phyloP scores from a whole-genome alignment of 2,888 invertebrate species.

The Trichogramma dendrolimi region DNA sequence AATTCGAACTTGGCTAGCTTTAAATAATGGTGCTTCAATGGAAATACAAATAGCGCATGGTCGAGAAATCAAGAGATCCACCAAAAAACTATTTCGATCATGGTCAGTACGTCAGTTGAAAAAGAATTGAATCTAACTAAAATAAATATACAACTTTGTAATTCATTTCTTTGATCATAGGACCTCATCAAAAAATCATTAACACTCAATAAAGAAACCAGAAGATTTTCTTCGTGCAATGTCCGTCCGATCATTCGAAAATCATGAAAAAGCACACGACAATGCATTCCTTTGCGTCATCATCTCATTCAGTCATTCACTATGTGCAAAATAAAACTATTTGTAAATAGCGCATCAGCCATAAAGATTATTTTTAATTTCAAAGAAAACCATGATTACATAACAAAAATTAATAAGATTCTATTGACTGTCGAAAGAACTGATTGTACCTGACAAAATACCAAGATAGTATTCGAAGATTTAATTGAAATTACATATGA shows the following conservation, averaged over 20 bases:
- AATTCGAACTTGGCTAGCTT: slow-evolving; percentile 49
- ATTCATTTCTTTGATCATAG: too few species aligned
- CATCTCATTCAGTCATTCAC: too few species aligned
- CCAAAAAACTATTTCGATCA: slow-evolving; percentile 50
- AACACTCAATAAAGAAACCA: background rate
- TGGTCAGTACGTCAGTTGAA: slow-evolving; percentile 53
- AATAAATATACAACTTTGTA: slow-evolving; percentile 15
- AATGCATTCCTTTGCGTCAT: too few species aligned
- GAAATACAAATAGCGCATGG: slow-evolving; percentile 50
- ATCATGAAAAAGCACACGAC: too few species aligned
- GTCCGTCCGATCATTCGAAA: too few species aligned
- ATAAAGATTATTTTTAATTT: too few species aligned
- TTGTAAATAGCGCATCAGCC: too few species aligned
- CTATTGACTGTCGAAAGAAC: slow-evolving; percentile 1
- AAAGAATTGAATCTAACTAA: slow-evolving; percentile 42
- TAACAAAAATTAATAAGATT: too few species aligned
- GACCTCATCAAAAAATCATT: background rate
- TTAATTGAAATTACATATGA: slow-evolving; percentile 13
- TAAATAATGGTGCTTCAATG: slow-evolving; percentile 50
- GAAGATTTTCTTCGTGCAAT: too few species aligned
- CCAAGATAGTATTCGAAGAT: slow-evolving; percentile 11
- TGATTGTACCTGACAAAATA: slow-evolving; percentile 25
- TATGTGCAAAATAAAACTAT: too few species aligned
- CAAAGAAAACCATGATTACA: too few species aligned
- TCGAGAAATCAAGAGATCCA: slow-evolving; percentile 45